Conservation (phyloP, 2,888 invertebrate genomes). For the Boloria selene region DNA sequence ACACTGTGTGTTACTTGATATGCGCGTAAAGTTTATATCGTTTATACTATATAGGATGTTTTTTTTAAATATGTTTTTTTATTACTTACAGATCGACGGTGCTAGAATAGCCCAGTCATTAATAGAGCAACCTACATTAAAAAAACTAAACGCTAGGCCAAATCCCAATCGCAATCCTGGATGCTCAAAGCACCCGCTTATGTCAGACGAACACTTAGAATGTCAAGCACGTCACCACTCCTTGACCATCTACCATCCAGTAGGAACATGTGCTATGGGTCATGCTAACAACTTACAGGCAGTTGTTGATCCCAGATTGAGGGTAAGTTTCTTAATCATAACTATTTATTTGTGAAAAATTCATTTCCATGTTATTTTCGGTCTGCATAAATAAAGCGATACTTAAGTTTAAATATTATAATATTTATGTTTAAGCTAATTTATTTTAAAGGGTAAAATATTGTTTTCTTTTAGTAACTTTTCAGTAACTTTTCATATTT, state of each 20-base stretch:
- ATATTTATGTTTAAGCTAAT: no score
- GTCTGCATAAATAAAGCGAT: no score
- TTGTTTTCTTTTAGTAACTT: no score
- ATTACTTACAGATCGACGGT: slow-evolving; percentile 84
- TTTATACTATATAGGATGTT: neutral
- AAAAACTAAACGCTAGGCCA: slow-evolving; percentile 82
- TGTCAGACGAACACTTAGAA: slow-evolving; percentile 89
- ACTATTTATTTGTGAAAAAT: neutral
- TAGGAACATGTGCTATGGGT: slow-evolving; percentile 92
- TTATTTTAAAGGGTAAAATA: no score
- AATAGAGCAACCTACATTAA: slow-evolving; percentile 83
- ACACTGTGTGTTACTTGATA: neutral
- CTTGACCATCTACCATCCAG: slow-evolving; percentile 91
- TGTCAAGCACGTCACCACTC: slow-evolving; percentile 89
- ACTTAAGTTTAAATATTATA: no score
- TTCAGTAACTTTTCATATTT: no score
- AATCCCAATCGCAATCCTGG: slow-evolving; percentile 86
- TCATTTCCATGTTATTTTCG: neutral
- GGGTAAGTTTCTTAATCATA: slow-evolving; percentile 49
- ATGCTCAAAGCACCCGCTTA: slow-evolving; percentile 83
- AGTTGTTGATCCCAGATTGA: slow-evolving; percentile 87
- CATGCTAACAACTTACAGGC: slow-evolving; percentile 76
- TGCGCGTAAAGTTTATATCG: neutral
- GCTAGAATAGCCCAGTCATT: slow-evolving; percentile 86
- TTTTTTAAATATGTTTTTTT: neutral